Percentiles rank a stretch among this genome's conserved stretches.
Conservation (phyloP, 2,113 vertebrate genomes). For the Prunella himalayana region DNA sequence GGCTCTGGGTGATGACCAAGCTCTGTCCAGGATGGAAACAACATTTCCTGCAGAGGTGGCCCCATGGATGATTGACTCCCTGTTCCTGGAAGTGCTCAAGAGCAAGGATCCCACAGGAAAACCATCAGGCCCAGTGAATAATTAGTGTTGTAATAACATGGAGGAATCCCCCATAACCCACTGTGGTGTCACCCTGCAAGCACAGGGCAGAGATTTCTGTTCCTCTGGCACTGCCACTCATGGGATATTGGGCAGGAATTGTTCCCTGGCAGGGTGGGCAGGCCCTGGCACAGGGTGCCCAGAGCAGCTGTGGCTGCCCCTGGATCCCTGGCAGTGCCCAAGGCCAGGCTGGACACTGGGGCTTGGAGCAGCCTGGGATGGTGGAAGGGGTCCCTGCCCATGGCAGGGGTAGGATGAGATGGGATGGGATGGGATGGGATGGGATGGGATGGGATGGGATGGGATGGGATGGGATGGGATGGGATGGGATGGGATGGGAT, state of each 20-base stretch:
- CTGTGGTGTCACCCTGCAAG: not conserved
- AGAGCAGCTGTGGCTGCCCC: not conserved
- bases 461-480: not conserved
- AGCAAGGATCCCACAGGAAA: not conserved
- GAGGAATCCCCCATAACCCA: not conserved
- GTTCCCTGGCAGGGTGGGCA: not conserved
- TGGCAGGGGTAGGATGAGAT: no score
- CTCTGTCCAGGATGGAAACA: not conserved
- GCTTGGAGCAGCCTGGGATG: not conserved
- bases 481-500: not conserved
- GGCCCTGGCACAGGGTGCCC: not conserved
- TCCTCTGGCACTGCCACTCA: not conserved
- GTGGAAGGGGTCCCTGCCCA: not conserved
- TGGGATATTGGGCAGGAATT: not conserved
- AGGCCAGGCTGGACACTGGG: rapidly evolving
- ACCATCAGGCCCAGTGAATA: not conserved
- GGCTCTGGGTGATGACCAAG: no score
- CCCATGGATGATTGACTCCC: not conserved
- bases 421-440: no score
- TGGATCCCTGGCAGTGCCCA: not conserved
- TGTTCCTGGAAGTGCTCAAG: not conserved
- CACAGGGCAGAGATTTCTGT: not conserved
- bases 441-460: no score
- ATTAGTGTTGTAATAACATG: not conserved
- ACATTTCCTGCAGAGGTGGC: not conserved